Evolutionary conservation across 2,797 vertebrate genomes (phyloP).

Genomic region (Gymnoscopelus microlampas): DNA sequence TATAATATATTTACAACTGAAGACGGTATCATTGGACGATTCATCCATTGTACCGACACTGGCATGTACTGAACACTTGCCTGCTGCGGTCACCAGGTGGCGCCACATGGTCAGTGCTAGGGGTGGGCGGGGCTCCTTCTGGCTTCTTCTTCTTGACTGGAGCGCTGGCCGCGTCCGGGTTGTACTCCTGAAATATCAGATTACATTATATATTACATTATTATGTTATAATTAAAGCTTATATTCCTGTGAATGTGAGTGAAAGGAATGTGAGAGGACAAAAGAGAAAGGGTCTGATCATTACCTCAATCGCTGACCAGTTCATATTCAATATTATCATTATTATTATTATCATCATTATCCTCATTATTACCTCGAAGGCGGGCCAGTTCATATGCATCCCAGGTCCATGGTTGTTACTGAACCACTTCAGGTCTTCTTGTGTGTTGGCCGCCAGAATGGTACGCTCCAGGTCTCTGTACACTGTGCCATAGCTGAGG

Average conservation of each 20-base stretch:
- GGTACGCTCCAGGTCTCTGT: slow-evolving; percentile 93
- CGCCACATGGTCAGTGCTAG: slow-evolving; percentile 86
- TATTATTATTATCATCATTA: too few species aligned
- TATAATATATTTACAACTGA: too few species aligned
- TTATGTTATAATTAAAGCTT: too few species aligned
- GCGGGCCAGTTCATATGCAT: slow-evolving; percentile 99
- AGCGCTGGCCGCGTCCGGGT: slow-evolving; percentile 90
- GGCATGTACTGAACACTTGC: slow-evolving; percentile 64
- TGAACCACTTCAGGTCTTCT: slow-evolving; percentile 98
- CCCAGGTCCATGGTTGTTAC: slow-evolving; percentile 90
- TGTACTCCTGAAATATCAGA: slow-evolving; percentile 87
- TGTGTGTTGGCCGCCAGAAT: slow-evolving; percentile 90
- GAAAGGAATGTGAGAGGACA: neutral
- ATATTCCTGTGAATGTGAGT: too few species aligned
- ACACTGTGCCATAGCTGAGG: slow-evolving; percentile 90
- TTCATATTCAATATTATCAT: too few species aligned
- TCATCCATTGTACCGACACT: too few species aligned
- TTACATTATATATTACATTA: too few species aligned
- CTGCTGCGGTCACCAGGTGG: slow-evolving; percentile 93
- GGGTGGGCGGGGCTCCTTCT: slow-evolving; percentile 88
- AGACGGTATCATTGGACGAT: too few species aligned
- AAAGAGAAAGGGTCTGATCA: too few species aligned
- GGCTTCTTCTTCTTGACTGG: slow-evolving; percentile 92
- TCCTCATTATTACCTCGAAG: slow-evolving; percentile 85
- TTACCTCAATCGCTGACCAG: too few species aligned